Base-by-base conservation (phyloP, 2,797 vertebrate species). In the Ammospiza maritima region DNA sequence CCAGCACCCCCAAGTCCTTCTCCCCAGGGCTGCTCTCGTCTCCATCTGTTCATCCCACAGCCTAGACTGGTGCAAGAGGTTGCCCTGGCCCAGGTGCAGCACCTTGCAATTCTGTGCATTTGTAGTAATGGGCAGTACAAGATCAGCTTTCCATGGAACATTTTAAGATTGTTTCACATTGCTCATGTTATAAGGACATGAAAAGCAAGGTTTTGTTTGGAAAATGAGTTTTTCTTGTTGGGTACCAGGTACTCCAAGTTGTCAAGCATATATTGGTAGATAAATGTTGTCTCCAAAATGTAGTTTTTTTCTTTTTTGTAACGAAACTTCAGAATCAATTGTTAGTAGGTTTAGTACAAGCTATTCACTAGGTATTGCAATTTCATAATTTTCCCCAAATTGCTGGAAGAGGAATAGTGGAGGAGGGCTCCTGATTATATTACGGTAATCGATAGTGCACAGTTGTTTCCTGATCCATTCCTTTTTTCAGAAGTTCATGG, bases 11-110 rank as follows among this genome's bases (percentile, higher is more conserved):
- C 10, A 62, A 32, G 19, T 38, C 16, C 36, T 38, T 47, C 47
- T 36, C 0, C 0, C 1, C 10, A 20, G 34, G 22, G 22, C 56
- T 50, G 42, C 30, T 48, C 36, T 48, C 0, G 27, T 38, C 34
- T 38, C 34, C 0, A 12, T 32, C 16, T 61, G 17, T 75, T 36
- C 13, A 12, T 75, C 11, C 16, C 30, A 1, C 42, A 56, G 18
- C 42, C 42, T 62, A 6, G 8, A 13, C 5, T 50, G 23, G 19
- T 75, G 10, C 7, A 32, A 11, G 32, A 23, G 7, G 5, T 50
- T 88, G 9, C 32, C 32, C 26, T 36, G 23, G 23, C 71, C 13
- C 16, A 4, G 9, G 11, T 38, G 16, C 13, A 70, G 23, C 13
- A 21, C 27, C 19, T 75, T 70, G 13, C 19, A 44, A 19, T 44